These are phyloP conservation scores for Papilio machaon DNA, from an alignment of 1,140 invertebrate species.

Conservation along the genomic window DNA sequence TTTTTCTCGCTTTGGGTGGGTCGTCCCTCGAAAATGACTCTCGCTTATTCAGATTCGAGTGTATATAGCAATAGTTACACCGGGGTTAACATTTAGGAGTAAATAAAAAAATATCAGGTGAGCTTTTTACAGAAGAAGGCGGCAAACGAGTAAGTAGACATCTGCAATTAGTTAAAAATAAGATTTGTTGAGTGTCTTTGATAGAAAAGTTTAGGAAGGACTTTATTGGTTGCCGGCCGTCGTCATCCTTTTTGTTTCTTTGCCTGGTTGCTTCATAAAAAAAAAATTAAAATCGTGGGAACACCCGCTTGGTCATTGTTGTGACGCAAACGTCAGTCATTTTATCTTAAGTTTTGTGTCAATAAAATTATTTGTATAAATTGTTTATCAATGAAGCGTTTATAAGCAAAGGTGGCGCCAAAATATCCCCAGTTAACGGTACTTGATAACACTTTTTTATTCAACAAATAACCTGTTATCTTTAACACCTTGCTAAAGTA, in stretches of 20 bases:
- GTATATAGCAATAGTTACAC: too few relatives aligned
- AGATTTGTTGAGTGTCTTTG: too few relatives aligned
- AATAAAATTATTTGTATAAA: conserved; percentile 24
- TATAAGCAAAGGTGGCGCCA: conserved; percentile 9
- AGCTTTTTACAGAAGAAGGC: too few relatives aligned
- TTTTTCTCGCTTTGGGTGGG: too few relatives aligned
- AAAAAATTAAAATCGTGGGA: neutral
- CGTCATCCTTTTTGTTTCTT: neutral
- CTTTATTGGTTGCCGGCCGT: too few relatives aligned
- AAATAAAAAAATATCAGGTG: too few relatives aligned
- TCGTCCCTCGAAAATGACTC: too few relatives aligned
- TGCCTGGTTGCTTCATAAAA: neutral
- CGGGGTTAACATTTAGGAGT: too few relatives aligned
- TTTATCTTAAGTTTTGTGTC: neutral
- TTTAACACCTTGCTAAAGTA: conserved; percentile 12
- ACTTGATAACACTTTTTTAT: conserved; percentile 8
- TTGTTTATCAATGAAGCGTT: conserved; percentile 24
- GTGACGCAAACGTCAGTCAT: neutral
- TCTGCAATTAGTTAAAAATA: too few relatives aligned
- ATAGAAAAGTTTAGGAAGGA: too few relatives aligned
- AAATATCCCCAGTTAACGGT: neutral
- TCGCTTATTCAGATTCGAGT: too few relatives aligned
- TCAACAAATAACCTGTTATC: conserved; percentile 12
- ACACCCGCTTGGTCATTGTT: neutral
- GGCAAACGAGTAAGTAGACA: too few relatives aligned